These are phyloP conservation scores for Meda fulgida DNA, from an alignment of 2,797 vertebrate genomes.

Conservation along the genomic window DNA sequence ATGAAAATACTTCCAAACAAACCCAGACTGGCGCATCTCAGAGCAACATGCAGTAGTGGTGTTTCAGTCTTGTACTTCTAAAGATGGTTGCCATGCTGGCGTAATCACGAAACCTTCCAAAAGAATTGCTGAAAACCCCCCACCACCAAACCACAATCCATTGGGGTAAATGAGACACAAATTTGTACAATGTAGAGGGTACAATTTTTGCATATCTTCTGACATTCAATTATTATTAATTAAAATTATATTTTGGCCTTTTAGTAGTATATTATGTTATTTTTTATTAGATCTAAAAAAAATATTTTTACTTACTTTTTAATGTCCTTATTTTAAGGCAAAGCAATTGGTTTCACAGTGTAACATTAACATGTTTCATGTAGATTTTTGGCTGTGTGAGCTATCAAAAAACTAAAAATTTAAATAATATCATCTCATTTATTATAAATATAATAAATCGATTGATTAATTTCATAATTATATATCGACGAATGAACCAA, in stretches of 20 bases:
- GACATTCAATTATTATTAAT: not conserved
- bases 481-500: not conserved
- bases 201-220: not conserved
- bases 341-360: not conserved
- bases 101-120: not conserved
- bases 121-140: not conserved
- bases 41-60: too few species aligned
- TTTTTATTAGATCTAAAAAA: not conserved
- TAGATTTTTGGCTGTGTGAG: not conserved
- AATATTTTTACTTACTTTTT: not conserved
- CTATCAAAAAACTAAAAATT: not conserved
- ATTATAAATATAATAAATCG: not conserved
- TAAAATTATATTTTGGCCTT: not conserved
- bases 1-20: not conserved
- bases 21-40: not conserved
- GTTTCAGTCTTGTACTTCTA: not conserved
- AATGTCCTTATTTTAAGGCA: conserved; percentile 1
- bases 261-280: not conserved
- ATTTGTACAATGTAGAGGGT: not conserved
- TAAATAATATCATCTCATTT: not conserved
- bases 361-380: not conserved
- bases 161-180: not conserved
- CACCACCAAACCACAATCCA: not conserved
- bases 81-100: not conserved
- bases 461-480: not conserved